A percentile compares a stretch with the other conserved stretches of the same genome.
phyloP scores from a whole-genome alignment of 1,140 invertebrate species.

The Trialeurodes vaporariorum region DNA sequence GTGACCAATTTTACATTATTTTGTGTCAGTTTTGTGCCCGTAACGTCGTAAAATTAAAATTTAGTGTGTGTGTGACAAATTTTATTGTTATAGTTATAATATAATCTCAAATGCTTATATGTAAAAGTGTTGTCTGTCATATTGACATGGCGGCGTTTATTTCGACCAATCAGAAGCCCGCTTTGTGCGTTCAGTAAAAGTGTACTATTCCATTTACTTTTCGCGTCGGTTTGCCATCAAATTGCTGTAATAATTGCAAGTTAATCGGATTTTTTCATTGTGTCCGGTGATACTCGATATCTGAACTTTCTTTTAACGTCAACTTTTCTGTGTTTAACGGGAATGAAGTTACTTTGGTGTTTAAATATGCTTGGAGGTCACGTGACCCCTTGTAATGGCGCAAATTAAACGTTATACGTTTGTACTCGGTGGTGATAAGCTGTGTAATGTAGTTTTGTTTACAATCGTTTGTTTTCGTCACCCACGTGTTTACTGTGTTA shows the following conservation, averaged over 20 bases:
- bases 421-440: constrained; percentile 40
- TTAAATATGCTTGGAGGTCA: constrained; percentile 32
- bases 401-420: constrained; percentile 45
- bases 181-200: constrained; percentile 23
- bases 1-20: too few species aligned
- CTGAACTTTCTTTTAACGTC: constrained; percentile 13
- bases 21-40: too few species aligned
- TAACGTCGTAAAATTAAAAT: too few species aligned
- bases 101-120: too few species aligned
- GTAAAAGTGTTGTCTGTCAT: not conserved
- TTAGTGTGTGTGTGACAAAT: too few species aligned
- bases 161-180: constrained; percentile 29
- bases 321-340: constrained; percentile 4
- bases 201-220: constrained; percentile 24
- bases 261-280: constrained; percentile 10
- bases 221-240: constrained; percentile 15
- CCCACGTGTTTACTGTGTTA: constrained; percentile 33
- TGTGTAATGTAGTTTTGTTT: constrained; percentile 49
- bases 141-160: constrained; percentile 24
- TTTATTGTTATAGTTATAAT: too few species aligned
- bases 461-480: constrained; percentile 42
- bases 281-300: constrained; percentile 9
- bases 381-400: constrained; percentile 44
- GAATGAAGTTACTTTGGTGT: constrained; percentile 12
- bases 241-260: constrained; percentile 14